phyloP scores from a whole-genome alignment of 2,888 invertebrate species.

The Diloba caeruleocephala region DNA sequence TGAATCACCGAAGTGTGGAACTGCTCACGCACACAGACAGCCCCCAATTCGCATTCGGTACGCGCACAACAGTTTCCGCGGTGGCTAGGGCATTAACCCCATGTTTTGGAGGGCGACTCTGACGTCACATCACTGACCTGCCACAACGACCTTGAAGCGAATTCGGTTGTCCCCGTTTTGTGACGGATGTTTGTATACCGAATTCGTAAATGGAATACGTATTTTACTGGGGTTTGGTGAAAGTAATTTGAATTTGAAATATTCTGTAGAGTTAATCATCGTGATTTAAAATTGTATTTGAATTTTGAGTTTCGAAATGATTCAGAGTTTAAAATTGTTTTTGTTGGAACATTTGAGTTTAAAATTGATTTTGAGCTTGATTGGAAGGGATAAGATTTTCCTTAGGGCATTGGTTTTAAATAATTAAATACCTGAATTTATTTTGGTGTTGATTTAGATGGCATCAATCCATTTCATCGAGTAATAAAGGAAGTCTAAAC shows the following conservation, averaged over 20 bases:
- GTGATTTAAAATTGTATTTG: not conserved
- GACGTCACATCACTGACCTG: slow-evolving; percentile 86
- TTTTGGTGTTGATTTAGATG: no score
- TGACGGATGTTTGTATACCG: slow-evolving; percentile 49
- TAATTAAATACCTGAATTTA: no score
- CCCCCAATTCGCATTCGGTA: slow-evolving; percentile 87
- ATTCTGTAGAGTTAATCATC: slow-evolving; percentile 11
- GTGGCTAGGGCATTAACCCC: slow-evolving; percentile 83
- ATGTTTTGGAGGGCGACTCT: slow-evolving; percentile 85
- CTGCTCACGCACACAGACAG: slow-evolving; percentile 75
- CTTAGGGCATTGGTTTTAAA: no score
- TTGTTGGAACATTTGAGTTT: no score
- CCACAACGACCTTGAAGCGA: slow-evolving; percentile 84
- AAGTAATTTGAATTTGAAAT: slow-evolving; percentile 43
- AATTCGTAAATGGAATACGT: slow-evolving; percentile 38
- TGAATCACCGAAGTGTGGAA: slow-evolving; percentile 44
- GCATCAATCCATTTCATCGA: no score
- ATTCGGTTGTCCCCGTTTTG: slow-evolving; percentile 72
- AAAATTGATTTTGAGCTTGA: no score
- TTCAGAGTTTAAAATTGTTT: not conserved
- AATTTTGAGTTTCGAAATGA: not conserved
- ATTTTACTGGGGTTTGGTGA: slow-evolving; percentile 23
- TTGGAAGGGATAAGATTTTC: no score
- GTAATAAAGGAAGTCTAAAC: no score
- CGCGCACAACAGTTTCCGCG: slow-evolving; percentile 87